These are phyloP conservation scores for Peromyscus melanophrys DNA, from an alignment of 2,797 vertebrate genomes.

Conservation along the genomic window DNA sequence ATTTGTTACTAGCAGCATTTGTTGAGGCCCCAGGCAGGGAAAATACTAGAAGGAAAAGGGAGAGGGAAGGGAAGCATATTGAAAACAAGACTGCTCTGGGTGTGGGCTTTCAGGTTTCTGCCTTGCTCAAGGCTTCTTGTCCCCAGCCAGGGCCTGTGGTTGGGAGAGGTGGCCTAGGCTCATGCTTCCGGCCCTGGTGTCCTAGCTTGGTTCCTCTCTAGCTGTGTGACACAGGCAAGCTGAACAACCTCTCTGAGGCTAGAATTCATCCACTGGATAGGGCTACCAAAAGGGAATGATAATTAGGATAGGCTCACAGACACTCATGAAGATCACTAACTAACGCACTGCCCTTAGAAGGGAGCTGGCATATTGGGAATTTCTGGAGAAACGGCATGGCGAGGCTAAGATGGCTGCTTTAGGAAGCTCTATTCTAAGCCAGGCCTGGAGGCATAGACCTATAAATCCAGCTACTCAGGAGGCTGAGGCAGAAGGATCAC, in stretches of 20 bases:
- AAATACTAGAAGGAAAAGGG: neutral
- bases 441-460: neutral
- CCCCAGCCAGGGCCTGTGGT: rapidly evolving
- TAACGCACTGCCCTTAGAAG: rapidly evolving
- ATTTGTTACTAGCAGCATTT: neutral
- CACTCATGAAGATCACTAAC: neutral
- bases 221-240: neutral
- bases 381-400: neutral
- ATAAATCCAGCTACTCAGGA: neutral
- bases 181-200: neutral
- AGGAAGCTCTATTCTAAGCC: neutral
- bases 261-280: neutral
- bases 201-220: neutral
- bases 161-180: too few relatives aligned
- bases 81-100: neutral
- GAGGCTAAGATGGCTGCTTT: neutral
- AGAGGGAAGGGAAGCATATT: neutral
- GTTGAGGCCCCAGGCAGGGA: neutral
- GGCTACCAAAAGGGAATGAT: rapidly evolving
- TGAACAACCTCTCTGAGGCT: neutral
- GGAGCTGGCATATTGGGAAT: neutral
- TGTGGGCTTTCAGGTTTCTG: neutral
- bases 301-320: rapidly evolving
- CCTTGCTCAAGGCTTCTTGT: too few relatives aligned
- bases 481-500: neutral